Conservation (phyloP, 2,113 vertebrate species). For the Calcarius ornatus region DNA sequence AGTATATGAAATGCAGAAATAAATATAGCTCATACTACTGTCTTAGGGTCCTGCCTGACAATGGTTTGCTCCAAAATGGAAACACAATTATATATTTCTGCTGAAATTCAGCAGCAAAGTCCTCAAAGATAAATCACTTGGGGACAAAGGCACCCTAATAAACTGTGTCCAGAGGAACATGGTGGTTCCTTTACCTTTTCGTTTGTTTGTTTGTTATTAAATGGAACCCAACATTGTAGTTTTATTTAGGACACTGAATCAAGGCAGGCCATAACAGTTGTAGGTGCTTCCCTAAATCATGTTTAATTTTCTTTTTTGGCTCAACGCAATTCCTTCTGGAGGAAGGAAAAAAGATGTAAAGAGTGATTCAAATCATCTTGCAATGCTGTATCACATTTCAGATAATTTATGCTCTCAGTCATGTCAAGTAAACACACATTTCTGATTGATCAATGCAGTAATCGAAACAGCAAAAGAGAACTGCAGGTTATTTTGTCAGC, state of each 20-base stretch:
- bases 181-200: background rate
- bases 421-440: constrained; percentile 19
- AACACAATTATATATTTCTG: background rate
- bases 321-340: background rate
- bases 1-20: background rate
- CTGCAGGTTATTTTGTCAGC: constrained; percentile 27
- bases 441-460: constrained; percentile 35
- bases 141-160: background rate
- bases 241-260: background rate
- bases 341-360: background rate
- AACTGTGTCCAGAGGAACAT: background rate
- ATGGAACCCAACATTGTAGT: background rate
- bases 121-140: background rate
- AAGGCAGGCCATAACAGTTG: background rate
- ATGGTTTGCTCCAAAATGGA: background rate
- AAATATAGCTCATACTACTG: background rate
- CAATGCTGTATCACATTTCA: background rate
- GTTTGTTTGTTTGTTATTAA: background rate
- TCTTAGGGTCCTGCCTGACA: background rate
- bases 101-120: background rate
- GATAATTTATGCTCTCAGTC: background rate
- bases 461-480: constrained; percentile 37
- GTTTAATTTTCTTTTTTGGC: background rate
- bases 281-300: background rate
- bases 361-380: background rate